These are phyloP conservation scores for Teleogryllus oceanicus DNA, from an alignment of 2,888 invertebrate species.

Conservation along the genomic window DNA sequence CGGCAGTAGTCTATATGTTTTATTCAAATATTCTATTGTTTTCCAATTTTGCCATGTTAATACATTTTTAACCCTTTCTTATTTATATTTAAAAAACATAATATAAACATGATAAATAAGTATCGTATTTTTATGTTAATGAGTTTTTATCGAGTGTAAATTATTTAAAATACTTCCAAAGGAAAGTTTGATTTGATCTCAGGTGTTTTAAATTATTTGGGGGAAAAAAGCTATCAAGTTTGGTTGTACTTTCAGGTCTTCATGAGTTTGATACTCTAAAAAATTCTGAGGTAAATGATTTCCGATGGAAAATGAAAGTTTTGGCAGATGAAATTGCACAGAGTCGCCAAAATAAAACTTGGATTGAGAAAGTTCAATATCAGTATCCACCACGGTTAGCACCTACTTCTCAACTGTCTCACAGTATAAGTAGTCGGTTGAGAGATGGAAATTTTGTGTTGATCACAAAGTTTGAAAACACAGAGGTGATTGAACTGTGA, in stretches of 20 bases:
- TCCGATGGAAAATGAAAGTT: conserved; percentile 77
- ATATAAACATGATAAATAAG: too few relatives aligned
- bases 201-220: too few relatives aligned
- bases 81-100: too few relatives aligned
- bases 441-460: conserved; percentile 67
- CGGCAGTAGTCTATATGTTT: neutral
- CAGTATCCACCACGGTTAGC: conserved; percentile 79
- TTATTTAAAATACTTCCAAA: neutral
- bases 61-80: neutral
- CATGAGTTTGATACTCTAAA: conserved; percentile 74
- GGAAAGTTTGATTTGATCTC: too few relatives aligned
- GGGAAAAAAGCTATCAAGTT: too few relatives aligned
- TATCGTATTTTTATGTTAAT: too few relatives aligned
- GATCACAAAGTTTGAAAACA: conserved; percentile 71
- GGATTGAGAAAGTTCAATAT: conserved; percentile 70
- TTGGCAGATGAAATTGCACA: conserved; percentile 73
- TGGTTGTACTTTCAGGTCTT: conserved; percentile 51
- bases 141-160: neutral
- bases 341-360: conserved; percentile 61
- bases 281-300: conserved; percentile 83
- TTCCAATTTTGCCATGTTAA: neutral
- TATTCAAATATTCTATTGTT: too few relatives aligned
- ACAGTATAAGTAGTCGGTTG: conserved; percentile 63
- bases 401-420: conserved; percentile 60
- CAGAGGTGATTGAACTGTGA: conserved; percentile 56